Evolutionary conservation across 1,140 invertebrate species (phyloP).

Genomic region (Drosophila bipectinata): DNA sequence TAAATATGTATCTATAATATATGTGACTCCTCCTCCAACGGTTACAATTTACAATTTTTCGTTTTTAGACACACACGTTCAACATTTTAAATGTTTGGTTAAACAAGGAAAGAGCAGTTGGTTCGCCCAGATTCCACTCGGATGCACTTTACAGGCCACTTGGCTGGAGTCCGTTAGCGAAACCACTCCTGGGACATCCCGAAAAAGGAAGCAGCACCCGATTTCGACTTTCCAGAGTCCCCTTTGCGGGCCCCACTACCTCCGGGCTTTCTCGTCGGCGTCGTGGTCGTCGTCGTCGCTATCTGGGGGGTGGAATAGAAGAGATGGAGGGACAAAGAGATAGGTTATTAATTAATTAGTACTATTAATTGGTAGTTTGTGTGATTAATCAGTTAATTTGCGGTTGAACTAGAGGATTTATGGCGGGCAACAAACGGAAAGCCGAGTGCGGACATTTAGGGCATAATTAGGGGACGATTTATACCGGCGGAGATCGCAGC

Average conservation of each 20-base stretch:
- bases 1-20: conserved; percentile 34
- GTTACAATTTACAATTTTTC: conserved; percentile 31
- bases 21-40: conserved; percentile 19
- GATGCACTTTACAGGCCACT: conserved; percentile 64
- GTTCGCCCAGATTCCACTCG: conserved; percentile 38
- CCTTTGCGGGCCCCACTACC: conserved; percentile 59
- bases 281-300: conserved; percentile 36
- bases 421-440: conserved; percentile 41
- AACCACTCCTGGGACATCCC: conserved; percentile 93
- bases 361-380: conserved; percentile 65
- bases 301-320: conserved; percentile 7
- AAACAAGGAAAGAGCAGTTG: conserved; percentile 12
- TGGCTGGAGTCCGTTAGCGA: conserved; percentile 65
- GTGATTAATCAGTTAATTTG: conserved; percentile 81
- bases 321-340: conserved; percentile 15
- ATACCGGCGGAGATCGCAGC: conserved; percentile 47
- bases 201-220: conserved; percentile 90
- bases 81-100: conserved; percentile 50
- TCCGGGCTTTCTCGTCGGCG: conserved; percentile 59
- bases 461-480: conserved; percentile 68
- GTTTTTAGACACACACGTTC: conserved; percentile 29
- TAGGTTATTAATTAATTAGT: conserved; percentile 74
- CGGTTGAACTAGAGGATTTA: conserved; percentile 54
- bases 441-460: conserved; percentile 29
- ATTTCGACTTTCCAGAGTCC: conserved; percentile 69